These are phyloP conservation scores for Steatornis caripensis DNA, from an alignment of 2,113 vertebrate genomes.

Conservation along the genomic window DNA sequence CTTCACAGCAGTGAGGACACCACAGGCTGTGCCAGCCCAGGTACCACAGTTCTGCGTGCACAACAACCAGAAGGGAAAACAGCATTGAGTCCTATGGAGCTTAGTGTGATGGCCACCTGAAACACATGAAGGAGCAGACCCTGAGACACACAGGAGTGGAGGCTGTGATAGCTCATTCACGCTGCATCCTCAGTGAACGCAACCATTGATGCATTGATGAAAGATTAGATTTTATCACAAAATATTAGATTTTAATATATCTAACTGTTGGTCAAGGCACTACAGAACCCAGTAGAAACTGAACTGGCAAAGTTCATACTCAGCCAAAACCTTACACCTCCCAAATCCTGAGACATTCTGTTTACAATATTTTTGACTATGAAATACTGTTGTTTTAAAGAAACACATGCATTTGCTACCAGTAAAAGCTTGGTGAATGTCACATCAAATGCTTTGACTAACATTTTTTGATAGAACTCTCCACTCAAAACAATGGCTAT, in stretches of 20 bases:
- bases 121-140: background rate
- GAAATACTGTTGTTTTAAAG: background rate
- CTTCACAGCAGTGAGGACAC: background rate
- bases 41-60: fast-evolving
- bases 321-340: background rate
- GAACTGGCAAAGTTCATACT: background rate
- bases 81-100: background rate
- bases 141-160: background rate
- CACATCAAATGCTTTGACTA: background rate
- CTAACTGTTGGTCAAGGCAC: background rate
- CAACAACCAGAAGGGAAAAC: background rate
- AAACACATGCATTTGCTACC: background rate
- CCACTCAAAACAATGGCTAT: background rate
- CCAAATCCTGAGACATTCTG: background rate
- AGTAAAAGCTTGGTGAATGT: background rate
- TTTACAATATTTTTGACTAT: background rate
- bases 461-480: background rate
- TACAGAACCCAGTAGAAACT: background rate
- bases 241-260: background rate
- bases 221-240: background rate
- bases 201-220: background rate
- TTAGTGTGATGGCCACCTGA: background rate
- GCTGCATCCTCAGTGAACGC: background rate
- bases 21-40: background rate
- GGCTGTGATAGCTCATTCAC: background rate